Base-by-base conservation (phyloP, 2,797 vertebrate species). In the Loriculus beryllinus region DNA sequence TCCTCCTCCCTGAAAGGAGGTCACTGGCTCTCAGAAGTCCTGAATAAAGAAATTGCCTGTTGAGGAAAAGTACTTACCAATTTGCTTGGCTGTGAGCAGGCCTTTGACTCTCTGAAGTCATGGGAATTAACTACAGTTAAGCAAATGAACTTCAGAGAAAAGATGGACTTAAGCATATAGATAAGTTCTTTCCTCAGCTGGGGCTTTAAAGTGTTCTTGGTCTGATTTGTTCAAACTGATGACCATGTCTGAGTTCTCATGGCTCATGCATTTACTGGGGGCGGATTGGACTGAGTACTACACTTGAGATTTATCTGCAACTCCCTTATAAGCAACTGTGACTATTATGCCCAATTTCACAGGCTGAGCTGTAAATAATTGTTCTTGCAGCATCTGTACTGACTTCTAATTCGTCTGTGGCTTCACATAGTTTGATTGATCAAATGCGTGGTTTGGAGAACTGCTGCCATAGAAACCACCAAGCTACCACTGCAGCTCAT, bases 401-500 rank as follows among this genome's bases (percentile, higher is more conserved):
- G 67, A 13, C 70, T 92, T 93, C 59, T 76, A 88, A 69, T 77
- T 91, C 31, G 35, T 79, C 48, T 67, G 63, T 94, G 88, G 59
- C 59, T 91, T 88, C 26, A 29, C 4, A 4, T 45, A 63, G 33
- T 70, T 82, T 76, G 59, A 72, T 79, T 70, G 70, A 93, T 92
- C 57, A 70, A 69, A 83, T 7, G 14, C 1, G 1, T 92, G 54
- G 49, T 86, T 95, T 93, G 33, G 70, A 56, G 54, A 88, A 52
- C 59, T 79, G 47, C 77, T 90, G 86, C 81, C 48, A 71, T 68
- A 80, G 81, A 93, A 96, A 93, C 86, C 57, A 90, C 86, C 22
- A 69, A 82, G 63, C 59, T 76, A 31, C 82, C 48, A 90, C 79
- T 75, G 67, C 33, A 86, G 47, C 67, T 67, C 11, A 16, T 60